Evolutionary conservation across 2,113 vertebrate species (phyloP).

Genomic region (Lates calcarifer): DNA sequence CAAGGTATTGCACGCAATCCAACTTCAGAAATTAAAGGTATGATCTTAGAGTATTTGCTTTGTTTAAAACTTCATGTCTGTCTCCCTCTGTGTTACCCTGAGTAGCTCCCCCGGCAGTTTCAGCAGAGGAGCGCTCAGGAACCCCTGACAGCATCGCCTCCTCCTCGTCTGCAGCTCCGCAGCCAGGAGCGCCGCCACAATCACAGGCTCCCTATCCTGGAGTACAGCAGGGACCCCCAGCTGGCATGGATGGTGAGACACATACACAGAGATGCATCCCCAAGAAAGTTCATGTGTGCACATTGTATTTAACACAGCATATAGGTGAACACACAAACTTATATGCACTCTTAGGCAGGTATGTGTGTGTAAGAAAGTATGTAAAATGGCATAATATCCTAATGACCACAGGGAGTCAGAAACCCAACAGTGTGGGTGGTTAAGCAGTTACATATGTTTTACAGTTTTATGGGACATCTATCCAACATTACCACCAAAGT

Average conservation of each 20-base stretch:
- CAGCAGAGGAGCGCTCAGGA: conserved; percentile 93
- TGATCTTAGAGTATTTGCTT: neutral
- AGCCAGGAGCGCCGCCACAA: conserved; percentile 88
- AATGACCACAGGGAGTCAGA: conserved; percentile 1
- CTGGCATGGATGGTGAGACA: conserved; percentile 93
- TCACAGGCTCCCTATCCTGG: conserved; percentile 89
- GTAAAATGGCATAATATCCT: neutral
- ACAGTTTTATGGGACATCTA: neutral
- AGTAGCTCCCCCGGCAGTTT: conserved; percentile 83
- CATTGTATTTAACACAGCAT: neutral
- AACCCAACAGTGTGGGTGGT: neutral
- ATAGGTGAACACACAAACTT: neutral
- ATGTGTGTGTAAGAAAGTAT: neutral
- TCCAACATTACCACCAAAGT: conserved; percentile 21
- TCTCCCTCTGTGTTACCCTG: neutral
- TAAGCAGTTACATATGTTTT: conserved; percentile 27
- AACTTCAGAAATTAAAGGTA: neutral
- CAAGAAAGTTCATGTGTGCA: neutral
- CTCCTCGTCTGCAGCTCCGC: conserved; percentile 92
- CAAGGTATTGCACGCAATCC: conserved; percentile 84
- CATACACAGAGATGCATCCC: neutral
- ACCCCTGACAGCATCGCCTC: conserved; percentile 98
- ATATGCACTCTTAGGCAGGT: neutral
- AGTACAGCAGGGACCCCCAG: conserved; percentile 89
- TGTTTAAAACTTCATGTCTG: neutral